Percentiles rank a stretch among this genome's conserved stretches.
Evolutionary conservation across 2,113 vertebrate species (phyloP).

Genomic region (Epinephelus cyanopodus): DNA sequence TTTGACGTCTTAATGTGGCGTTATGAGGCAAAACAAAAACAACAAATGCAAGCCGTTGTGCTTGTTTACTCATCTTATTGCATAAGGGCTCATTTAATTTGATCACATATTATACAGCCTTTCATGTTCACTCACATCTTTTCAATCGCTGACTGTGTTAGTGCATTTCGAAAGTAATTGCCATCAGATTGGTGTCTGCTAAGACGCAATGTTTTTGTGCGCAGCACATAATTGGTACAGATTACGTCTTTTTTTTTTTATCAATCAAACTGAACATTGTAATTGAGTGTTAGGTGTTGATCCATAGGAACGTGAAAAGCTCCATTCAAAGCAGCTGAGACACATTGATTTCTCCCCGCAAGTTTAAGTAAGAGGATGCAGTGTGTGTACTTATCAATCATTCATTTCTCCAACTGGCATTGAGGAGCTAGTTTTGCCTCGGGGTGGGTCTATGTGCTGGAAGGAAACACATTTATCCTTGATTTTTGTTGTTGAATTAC

Average conservation of each 20-base stretch:
- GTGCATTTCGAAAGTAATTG: conserved; percentile 19
- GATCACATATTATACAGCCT: conserved; percentile 33
- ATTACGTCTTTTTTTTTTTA: not conserved
- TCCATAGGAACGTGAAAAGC: conserved; percentile 10
- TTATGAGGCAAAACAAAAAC: conserved; percentile 29
- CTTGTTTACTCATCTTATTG: conserved; percentile 29
- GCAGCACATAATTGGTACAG: not conserved
- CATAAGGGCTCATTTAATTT: conserved; percentile 44
- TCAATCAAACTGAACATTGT: not conserved
- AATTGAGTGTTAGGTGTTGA: conserved; percentile 7
- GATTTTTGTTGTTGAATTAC: not conserved
- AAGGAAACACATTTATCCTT: not conserved
- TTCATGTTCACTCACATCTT: conserved; percentile 35
- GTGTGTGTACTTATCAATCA: not conserved
- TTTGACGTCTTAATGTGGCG: conserved; percentile 49
- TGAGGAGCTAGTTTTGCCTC: not conserved
- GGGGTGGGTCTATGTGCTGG: not conserved
- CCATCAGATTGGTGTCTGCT: conserved; percentile 14
- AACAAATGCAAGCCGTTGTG: conserved; percentile 4
- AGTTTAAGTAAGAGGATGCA: conserved; percentile 1
- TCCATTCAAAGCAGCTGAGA: not conserved
- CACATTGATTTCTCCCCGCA: not conserved
- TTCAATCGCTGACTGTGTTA: not conserved
- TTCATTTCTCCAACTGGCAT: not conserved
- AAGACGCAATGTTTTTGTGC: conserved; percentile 12